These are phyloP conservation scores for Neosalanx taihuensis DNA, from an alignment of 2,797 vertebrate genomes.

Conservation along the genomic window DNA sequence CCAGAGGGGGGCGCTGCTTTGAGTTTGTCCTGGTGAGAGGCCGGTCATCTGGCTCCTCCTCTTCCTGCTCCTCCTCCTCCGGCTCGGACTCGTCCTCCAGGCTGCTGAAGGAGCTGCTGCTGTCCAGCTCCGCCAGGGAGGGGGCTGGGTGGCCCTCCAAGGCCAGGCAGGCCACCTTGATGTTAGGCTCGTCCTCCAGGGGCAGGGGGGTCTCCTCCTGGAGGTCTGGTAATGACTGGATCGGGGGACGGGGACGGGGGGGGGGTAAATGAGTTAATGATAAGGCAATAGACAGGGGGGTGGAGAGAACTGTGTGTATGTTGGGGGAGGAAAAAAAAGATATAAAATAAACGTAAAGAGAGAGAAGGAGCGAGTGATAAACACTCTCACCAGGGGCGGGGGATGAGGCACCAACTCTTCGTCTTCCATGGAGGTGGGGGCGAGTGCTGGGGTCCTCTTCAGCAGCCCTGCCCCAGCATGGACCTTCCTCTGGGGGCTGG, in stretches of 20 bases:
- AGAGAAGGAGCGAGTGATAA: neutral
- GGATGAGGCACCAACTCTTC: slow-evolving; percentile 67
- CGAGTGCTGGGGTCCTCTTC: slow-evolving; percentile 71
- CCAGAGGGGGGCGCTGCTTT: slow-evolving; percentile 58
- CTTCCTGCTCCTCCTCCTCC: slow-evolving; percentile 54
- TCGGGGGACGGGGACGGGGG: neutral
- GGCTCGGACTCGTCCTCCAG: slow-evolving; percentile 75
- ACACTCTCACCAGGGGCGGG: slow-evolving; percentile 55
- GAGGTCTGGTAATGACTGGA: neutral
- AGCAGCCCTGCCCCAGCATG: slow-evolving; percentile 65
- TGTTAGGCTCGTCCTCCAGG: slow-evolving; percentile 39
- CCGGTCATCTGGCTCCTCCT: slow-evolving; percentile 32
- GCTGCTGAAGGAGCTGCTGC: slow-evolving; percentile 86
- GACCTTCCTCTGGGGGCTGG: slow-evolving; percentile 58
- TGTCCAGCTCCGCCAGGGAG: slow-evolving; percentile 82
- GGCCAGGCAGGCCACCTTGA: slow-evolving; percentile 64
- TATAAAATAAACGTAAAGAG: neutral
- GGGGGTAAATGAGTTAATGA: neutral
- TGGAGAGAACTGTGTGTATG: neutral
- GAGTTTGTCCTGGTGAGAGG: slow-evolving; percentile 7
- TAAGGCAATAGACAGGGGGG: neutral
- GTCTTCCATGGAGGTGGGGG: slow-evolving; percentile 73
- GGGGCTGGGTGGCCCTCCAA: slow-evolving; percentile 71
- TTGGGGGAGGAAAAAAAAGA: neutral
- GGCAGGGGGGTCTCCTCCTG: neutral